These are phyloP conservation scores for Spea hammondii DNA, from an alignment of 2,797 vertebrate genomes.

Conservation along the genomic window DNA sequence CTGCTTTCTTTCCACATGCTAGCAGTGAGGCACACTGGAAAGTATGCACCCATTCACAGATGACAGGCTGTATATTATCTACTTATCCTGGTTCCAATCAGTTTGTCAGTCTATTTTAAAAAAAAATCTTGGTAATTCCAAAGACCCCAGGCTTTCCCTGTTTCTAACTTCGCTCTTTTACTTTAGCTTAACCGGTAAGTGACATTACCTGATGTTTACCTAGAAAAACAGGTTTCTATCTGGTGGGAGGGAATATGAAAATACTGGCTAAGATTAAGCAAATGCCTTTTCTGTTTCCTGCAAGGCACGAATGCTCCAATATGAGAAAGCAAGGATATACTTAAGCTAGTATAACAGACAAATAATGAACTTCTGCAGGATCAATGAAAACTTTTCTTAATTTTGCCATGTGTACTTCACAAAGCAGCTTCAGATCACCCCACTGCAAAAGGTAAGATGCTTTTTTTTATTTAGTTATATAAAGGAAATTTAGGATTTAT, in stretches of 20 bases:
- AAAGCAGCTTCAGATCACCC: background rate
- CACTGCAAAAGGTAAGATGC: slow-evolving; percentile 19
- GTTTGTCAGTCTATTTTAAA: slow-evolving; percentile 33
- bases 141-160: slow-evolving; percentile 5
- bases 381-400: background rate
- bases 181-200: slow-evolving; percentile 29
- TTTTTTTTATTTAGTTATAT: background rate
- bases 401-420: background rate
- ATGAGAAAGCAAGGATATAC: background rate
- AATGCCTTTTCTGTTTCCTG: slow-evolving; percentile 59
- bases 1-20: slow-evolving; percentile 25
- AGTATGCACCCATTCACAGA: slow-evolving; percentile 26
- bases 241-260: slow-evolving; percentile 66
- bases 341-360: background rate
- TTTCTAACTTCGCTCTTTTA: slow-evolving; percentile 7
- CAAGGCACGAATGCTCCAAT: slow-evolving; percentile 8
- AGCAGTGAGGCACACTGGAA: slow-evolving; percentile 35
- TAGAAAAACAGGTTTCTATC: slow-evolving; percentile 55
- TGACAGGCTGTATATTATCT: slow-evolving; percentile 19
- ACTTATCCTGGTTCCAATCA: slow-evolving; percentile 44
- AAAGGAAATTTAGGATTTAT: background rate
- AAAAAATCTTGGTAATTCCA: slow-evolving; percentile 7
- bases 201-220: slow-evolving; percentile 53
- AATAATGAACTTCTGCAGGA: slow-evolving; percentile 8
- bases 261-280: slow-evolving; percentile 63